phyloP scores from a whole-genome alignment of 2,113 vertebrate species.

The Hystrix brachyura region DNA sequence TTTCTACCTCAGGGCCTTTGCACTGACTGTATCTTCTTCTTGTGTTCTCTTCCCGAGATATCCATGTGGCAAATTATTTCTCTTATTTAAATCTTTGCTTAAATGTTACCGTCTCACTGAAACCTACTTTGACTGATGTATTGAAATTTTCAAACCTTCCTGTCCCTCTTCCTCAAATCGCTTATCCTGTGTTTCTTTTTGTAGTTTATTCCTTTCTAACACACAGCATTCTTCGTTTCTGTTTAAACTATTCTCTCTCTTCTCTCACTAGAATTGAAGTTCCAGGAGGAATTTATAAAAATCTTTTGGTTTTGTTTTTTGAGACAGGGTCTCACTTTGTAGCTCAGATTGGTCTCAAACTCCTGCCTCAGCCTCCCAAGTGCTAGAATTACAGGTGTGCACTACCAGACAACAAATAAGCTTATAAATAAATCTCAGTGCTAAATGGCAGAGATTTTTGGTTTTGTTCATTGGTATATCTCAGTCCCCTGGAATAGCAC shows the following conservation, averaged over 20 bases:
- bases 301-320: background rate
- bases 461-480: background rate
- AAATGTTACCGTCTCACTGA: background rate
- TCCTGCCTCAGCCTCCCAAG: background rate
- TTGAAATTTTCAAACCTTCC: background rate
- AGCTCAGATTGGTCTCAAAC: background rate
- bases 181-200: background rate
- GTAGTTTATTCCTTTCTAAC: background rate
- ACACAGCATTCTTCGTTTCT: background rate
- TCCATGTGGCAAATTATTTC: background rate
- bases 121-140: background rate
- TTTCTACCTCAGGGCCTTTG: background rate
- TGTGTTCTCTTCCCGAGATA: background rate
- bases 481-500: background rate
- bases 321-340: background rate
- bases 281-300: background rate
- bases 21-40: background rate
- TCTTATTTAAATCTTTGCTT: background rate
- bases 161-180: background rate
- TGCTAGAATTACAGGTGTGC: background rate
- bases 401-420: background rate
- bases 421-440: background rate
- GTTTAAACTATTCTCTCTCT: background rate
- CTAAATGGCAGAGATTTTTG: background rate
- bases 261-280: background rate